Evolutionary conservation across 1,140 invertebrate species (phyloP), one percentile per base, ranked within the genome.

Genomic region (Stegodyphus dumicola): DNA sequence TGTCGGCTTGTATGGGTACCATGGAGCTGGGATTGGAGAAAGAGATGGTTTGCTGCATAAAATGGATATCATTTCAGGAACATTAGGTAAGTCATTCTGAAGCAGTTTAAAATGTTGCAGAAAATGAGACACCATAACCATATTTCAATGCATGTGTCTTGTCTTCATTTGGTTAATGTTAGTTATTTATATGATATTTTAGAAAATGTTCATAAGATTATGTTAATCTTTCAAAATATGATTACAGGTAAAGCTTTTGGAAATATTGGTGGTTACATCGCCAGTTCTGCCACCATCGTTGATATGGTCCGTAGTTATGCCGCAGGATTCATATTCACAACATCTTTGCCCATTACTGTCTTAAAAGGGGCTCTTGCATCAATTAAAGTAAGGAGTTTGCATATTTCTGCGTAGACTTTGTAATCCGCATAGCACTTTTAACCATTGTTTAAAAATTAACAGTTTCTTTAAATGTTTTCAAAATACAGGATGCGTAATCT

Each of bases 241-340:
- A 3, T 33, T 33, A 33, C 3, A 92, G 92, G 92, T 0, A 99
- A 99, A 92, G 98, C 98, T 10, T 99, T 96, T 92, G 98, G 98
- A 15, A 99, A 99, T 91, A 94, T 99, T 79, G 98, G 98, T n/a
- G 98, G 98, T 0, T 99, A 99, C 90, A 96, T 99, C 73, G 96
- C 96, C 56, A 93, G 93, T n/a, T 93, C 93, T 4, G 89, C 93
- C 0, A 92, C 93, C 18, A 91, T 99, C 6, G 93, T 99, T 18
- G 98, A 99, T 89, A 96, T 97, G 93, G 93, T 99, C 64, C 92
- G 98, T 88, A 98, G 96, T 86, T 97, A 98, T 90, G 98, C 96
- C 6, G 94, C 97, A 51, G 92, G 93, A 10, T 99, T 99, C 91
- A 99, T 99, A 81, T 99, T 99, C 90, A 99, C 98, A 0, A 99